Base-by-base conservation (phyloP, 2,888 invertebrate species). In the Tholera decimalis region DNA sequence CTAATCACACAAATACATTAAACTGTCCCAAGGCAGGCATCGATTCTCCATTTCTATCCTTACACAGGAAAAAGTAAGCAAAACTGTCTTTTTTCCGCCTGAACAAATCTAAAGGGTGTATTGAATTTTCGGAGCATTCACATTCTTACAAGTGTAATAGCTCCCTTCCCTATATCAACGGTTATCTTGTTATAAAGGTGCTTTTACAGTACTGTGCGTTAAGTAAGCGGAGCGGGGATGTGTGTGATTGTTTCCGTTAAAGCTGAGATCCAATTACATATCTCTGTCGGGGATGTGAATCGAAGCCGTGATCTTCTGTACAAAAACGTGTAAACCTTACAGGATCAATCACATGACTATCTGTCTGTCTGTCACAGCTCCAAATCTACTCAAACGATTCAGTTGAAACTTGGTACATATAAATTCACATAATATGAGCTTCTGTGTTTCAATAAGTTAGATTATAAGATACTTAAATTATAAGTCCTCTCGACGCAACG, bases 151-250 rank as follows among this genome's bases (percentile, higher is more conserved):
- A 63, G 63, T 60, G 39, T 47, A 47, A 49, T 43, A 43, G 13
- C 37, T 41, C 41, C 53, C 67, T 75, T 30, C 59, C 79, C 67
- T 80, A 73, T 71, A 79, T 79, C 76, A 68, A 28, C 28, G 33
- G 69, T 73, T 80, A 76, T 80, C 76, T 72, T 37, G 22, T 11
- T 49, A 61, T 81, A 81, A 71, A 67, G 65, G 72, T 37, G 50
- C 20, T 37, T 44, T 44, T 24, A n/a, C n/a, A n/a, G 24, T 3
- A 24, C 15, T 44, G 24, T 44, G 15, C 43, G 15, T 13, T 22
- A 44, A 15, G 11, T 41, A 41, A 2, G 15, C 24, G 7, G 24
- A 15, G n/a, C 44, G n/a, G 26, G 8, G 24, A 15, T 44, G 24
- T 26, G 24, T 43, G 24, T 43, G 7, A 13, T 43, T 6, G 22